Base-by-base conservation (phyloP, 1,140 invertebrate species). In the Eupristina koningsbergeri region DNA sequence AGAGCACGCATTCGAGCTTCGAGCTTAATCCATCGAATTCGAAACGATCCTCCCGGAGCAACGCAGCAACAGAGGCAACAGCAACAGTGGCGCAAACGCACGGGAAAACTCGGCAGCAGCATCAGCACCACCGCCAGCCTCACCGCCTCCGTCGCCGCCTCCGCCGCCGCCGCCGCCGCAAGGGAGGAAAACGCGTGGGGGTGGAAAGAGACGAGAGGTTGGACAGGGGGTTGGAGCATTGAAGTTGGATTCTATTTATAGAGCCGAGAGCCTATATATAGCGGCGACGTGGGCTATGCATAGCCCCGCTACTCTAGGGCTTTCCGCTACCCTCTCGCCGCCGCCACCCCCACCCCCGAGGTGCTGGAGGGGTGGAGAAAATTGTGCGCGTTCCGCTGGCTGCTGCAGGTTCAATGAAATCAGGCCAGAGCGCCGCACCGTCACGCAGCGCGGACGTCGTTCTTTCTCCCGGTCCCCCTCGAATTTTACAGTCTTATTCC, bases 401-500 rank as follows among this genome's bases (percentile, higher is more conserved):
- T 88, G 88, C 80, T 88, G 88, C 87, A 89, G 88, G 90, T 90
- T 91, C 90, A 91, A 91, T 91, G 90, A 91, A 91, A 91, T 88
- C 89, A 91, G 90, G 89, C 88, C 90, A 89, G 53, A 84, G 69
- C 74, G 81, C 64, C n/a, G 58, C 29, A 61, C 36, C 69, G 47
- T 39, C 50, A 73, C 73, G 76, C 41, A 36, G 58, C 53, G 19
- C 34, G 3, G 29, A 36, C 41, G 53, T 47, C 80, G 53, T 75
- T 71, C 39, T 71, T 71, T 71, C 19, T 41, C 17, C 22, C 19
- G n/a, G 17, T n/a, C 67, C 67, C 26, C 67, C 19, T n/a, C 36
- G 6, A 64, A 64, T 64, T 64, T 64, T 64, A 64, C 61, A 64
- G 29, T 41, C 76, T 64, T 61, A 13, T 64, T 41, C 64, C 0